Conservation (phyloP, 2,888 invertebrate species). For the Aphodius sticticus region DNA sequence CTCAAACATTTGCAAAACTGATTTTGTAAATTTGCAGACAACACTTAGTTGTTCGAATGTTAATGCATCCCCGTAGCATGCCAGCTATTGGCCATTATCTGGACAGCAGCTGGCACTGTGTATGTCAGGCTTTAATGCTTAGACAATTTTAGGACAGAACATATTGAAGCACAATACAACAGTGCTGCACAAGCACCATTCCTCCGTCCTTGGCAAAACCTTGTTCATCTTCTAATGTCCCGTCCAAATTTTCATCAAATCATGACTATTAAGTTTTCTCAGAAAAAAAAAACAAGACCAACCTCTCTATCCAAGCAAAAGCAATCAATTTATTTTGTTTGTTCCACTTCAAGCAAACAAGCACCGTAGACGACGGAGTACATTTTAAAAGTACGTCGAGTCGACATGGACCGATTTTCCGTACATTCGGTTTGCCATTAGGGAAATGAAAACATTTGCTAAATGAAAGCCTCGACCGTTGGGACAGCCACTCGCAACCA, state of each 20-base stretch:
- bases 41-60: too few species aligned
- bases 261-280: not conserved
- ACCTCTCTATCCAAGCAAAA: not conserved
- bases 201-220: too few species aligned
- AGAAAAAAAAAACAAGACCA: not conserved
- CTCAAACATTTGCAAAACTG: too few species aligned
- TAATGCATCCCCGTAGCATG: too few species aligned
- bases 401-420: not conserved
- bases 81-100: too few species aligned
- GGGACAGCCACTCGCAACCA: not conserved
- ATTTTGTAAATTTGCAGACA: too few species aligned
- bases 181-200: too few species aligned
- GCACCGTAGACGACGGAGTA: not conserved
- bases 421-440: not conserved
- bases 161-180: too few species aligned
- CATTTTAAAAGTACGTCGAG: not conserved
- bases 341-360: not conserved
- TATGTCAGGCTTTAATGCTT: too few species aligned
- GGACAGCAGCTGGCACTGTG: too few species aligned
- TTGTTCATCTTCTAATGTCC: too few species aligned
- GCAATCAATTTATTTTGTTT: not conserved
- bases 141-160: too few species aligned
- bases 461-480: not conserved
- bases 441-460: not conserved
- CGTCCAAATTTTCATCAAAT: not conserved